These are phyloP conservation scores for Mastacembelus armatus DNA, from an alignment of 2,797 vertebrate genomes.

Conservation along the genomic window DNA sequence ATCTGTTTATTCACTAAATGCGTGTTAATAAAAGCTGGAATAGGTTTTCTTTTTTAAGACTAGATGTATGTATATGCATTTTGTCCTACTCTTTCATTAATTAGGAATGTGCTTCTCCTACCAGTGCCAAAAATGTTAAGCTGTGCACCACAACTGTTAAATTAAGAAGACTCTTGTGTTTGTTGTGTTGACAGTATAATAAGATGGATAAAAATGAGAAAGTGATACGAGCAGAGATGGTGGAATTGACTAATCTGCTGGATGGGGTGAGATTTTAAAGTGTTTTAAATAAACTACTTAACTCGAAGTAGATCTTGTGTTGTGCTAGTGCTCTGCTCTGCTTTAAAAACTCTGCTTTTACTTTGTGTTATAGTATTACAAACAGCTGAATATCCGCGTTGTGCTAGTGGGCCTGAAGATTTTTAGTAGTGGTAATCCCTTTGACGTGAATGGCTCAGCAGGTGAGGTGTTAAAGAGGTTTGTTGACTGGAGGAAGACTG, in stretches of 20 bases:
- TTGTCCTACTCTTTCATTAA: neutral
- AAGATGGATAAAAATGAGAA: conserved; percentile 71
- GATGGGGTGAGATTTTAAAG: conserved; percentile 84
- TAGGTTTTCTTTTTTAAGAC: neutral
- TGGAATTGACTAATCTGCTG: conserved; percentile 87
- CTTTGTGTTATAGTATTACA: conserved; percentile 75
- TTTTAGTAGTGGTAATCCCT: conserved; percentile 83
- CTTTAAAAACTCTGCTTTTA: neutral
- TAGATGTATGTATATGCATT: neutral
- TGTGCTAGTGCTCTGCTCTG: rapidly evolving
- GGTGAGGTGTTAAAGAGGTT: conserved; percentile 84
- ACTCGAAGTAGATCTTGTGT: neutral
- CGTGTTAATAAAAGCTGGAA: neutral
- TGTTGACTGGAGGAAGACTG: conserved; percentile 83
- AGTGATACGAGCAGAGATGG: conserved; percentile 82
- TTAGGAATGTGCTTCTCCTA: neutral
- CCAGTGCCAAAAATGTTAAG: neutral
- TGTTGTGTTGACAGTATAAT: conserved; percentile 80
- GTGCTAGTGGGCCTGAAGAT: conserved; percentile 87
- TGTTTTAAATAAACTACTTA: neutral
- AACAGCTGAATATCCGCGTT: conserved; percentile 87
- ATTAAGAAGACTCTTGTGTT: neutral
- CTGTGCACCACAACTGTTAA: neutral
- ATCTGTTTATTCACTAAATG: neutral
- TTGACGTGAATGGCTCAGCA: conserved; percentile 77